Percentiles rank a stretch among this genome's conserved stretches.
Evolutionary conservation across 2,797 vertebrate genomes (phyloP).

Genomic region (Catostomus latipinnis): DNA sequence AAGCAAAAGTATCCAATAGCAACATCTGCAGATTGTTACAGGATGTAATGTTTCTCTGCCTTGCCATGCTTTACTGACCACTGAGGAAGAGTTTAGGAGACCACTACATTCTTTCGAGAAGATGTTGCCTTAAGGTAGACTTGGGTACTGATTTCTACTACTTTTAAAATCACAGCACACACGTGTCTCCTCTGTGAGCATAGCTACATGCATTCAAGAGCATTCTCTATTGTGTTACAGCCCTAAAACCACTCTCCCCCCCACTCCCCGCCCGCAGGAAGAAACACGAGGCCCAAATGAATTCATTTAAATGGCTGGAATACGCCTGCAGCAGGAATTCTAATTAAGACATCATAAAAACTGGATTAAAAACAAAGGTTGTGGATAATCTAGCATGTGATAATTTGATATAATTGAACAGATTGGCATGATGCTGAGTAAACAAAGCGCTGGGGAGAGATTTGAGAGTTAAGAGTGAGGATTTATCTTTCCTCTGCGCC

Average conservation of each 20-base stretch:
- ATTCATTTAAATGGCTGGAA: conserved; percentile 53
- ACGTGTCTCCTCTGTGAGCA: background rate
- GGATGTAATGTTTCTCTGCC: too few species aligned
- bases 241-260: conserved; percentile 9
- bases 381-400: conserved; percentile 45
- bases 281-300: conserved; percentile 26
- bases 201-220: background rate
- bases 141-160: too few species aligned
- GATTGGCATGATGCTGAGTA: conserved; percentile 31
- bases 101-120: too few species aligned
- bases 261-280: conserved; percentile 22
- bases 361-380: conserved; percentile 58
- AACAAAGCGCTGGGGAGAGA: conserved; percentile 37
- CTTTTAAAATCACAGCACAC: background rate
- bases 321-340: conserved; percentile 46
- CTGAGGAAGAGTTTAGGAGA: too few species aligned
- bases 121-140: too few species aligned
- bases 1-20: too few species aligned
- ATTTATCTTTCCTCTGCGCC: conserved; percentile 17
- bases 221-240: background rate
- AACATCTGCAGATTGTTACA: too few species aligned
- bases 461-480: conserved; percentile 14
- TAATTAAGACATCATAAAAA: conserved; percentile 57
- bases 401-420: conserved; percentile 48
- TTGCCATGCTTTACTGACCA: too few species aligned